These are phyloP conservation scores for Nebria ingens DNA, from an alignment of 1,140 invertebrate species.

Conservation along the genomic window DNA sequence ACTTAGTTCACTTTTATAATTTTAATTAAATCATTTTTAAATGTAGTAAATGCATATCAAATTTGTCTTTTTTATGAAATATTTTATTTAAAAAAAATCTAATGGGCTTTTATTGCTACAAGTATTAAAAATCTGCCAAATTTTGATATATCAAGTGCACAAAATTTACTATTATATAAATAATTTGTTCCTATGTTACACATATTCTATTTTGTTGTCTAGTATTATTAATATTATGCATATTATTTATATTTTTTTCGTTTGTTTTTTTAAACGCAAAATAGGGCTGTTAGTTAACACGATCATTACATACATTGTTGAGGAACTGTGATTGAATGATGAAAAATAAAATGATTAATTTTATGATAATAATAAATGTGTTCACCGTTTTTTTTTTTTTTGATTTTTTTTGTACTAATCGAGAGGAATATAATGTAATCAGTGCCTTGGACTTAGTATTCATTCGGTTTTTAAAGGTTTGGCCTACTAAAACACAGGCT, in stretches of 20 bases:
- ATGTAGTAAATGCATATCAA: too few species aligned
- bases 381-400: neutral
- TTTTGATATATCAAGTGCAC: neutral
- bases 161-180: too few species aligned
- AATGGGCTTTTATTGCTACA: too few species aligned
- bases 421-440: neutral
- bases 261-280: too few species aligned
- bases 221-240: too few species aligned
- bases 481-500: neutral
- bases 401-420: neutral
- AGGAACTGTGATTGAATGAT: conserved; percentile 1
- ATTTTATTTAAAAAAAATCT: too few species aligned
- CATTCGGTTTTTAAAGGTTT: neutral
- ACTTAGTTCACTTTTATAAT: too few species aligned
- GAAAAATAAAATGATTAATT: neutral
- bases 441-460: conserved; percentile 7
- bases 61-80: too few species aligned
- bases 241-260: too few species aligned
- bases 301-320: too few species aligned
- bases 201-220: neutral
- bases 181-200: neutral
- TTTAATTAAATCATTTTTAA: too few species aligned
- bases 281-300: neutral
- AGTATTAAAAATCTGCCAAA: neutral
- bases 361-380: neutral